Conservation (phyloP, 2,797 vertebrate species). For the Micromesistius poutassou region DNA sequence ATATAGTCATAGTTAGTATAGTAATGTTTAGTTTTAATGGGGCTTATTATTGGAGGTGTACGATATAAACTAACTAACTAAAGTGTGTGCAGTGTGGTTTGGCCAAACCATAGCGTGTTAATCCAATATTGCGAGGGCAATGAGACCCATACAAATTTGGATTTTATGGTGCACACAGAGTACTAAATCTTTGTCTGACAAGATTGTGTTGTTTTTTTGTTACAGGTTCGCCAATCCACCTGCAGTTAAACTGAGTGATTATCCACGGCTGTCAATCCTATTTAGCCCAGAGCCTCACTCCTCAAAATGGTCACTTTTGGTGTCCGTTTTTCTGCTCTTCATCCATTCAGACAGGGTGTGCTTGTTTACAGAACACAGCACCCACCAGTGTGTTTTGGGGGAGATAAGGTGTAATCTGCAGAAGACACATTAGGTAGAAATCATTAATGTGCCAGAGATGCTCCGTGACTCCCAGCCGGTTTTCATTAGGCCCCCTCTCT, state of each 20-base stretch:
- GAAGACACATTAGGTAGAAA: constrained; percentile 70
- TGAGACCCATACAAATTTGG: constrained; percentile 67
- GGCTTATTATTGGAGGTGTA: not conserved
- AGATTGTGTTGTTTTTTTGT: constrained; percentile 44
- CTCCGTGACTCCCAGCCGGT: constrained; percentile 72
- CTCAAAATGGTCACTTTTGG: constrained; percentile 68
- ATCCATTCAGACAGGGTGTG: constrained; percentile 56
- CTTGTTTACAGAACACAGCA: constrained; percentile 72
- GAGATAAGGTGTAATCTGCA: constrained; percentile 74
- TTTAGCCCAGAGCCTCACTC: constrained; percentile 66
- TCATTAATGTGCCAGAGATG: constrained; percentile 72
- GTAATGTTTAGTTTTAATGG: not conserved
- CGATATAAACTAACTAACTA: not conserved
- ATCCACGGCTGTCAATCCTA: constrained; percentile 74
- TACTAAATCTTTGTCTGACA: constrained; percentile 62
- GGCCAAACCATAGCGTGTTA: constrained; percentile 45
- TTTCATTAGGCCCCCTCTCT: constrained; percentile 75
- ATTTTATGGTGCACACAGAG: constrained; percentile 65
- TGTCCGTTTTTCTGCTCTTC: constrained; percentile 41
- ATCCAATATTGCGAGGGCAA: constrained; percentile 53
- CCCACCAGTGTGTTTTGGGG: constrained; percentile 67
- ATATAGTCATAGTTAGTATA: too few species aligned
- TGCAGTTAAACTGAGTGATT: constrained; percentile 71
- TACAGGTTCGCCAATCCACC: constrained; percentile 49
- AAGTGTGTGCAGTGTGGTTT: constrained; percentile 35